These are phyloP conservation scores for Erebia palarica DNA, from an alignment of 2,888 invertebrate species.

Conservation along the genomic window DNA sequence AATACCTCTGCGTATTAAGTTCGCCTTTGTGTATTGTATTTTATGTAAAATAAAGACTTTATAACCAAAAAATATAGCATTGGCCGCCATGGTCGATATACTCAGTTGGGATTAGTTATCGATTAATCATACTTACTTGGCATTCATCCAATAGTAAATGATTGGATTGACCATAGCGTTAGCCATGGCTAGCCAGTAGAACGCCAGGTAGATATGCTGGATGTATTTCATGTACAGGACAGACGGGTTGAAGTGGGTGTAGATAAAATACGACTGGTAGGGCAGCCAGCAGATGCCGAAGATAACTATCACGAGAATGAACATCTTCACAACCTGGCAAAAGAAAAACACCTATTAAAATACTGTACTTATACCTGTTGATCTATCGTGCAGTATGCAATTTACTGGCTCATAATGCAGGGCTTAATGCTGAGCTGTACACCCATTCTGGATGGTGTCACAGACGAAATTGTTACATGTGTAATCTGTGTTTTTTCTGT, in stretches of 20 bases:
- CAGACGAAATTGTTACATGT: too few relatives aligned
- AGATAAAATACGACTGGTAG: conserved; percentile 93
- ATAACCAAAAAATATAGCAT: too few relatives aligned
- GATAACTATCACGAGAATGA: conserved; percentile 92
- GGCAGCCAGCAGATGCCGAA: conserved; percentile 95
- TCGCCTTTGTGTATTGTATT: too few relatives aligned
- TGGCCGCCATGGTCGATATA: too few relatives aligned
- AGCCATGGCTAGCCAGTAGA: conserved; percentile 96
- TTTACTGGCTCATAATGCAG: too few relatives aligned
- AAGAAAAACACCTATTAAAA: conserved; percentile 20
- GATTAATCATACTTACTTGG: conserved; percentile 82
- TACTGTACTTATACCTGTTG: neutral
- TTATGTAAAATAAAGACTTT: too few relatives aligned
- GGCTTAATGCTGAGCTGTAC: too few relatives aligned
- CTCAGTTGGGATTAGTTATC: neutral
- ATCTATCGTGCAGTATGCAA: neutral
- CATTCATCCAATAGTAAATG: conserved; percentile 97
- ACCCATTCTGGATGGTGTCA: too few relatives aligned
- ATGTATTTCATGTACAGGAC: conserved; percentile 86
- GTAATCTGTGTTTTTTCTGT: too few relatives aligned
- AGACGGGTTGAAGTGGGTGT: conserved; percentile 87
- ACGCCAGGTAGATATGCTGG: conserved; percentile 92
- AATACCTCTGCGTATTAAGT: too few relatives aligned
- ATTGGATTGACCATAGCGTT: conserved; percentile 96
- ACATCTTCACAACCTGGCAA: conserved; percentile 93